A percentile compares a stretch with the other conserved stretches of the same genome.
Evolutionary conservation across 2,113 vertebrate genomes (phyloP).

Genomic region (Percina caprodes): DNA sequence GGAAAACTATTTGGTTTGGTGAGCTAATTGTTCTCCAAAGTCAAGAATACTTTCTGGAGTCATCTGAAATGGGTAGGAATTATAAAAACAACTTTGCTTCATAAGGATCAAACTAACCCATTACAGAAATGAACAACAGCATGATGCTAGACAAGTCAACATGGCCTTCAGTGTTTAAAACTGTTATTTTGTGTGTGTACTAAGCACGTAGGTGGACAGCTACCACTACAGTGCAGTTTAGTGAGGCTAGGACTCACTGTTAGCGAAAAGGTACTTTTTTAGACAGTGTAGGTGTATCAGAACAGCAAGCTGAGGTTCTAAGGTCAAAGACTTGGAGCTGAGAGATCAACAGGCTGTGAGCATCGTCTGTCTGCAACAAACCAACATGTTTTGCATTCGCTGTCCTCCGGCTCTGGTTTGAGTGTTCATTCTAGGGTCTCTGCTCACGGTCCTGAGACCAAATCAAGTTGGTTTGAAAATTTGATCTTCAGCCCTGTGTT

Average conservation of each 20-base stretch:
- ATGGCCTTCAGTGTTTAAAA: slow-evolving; percentile 25
- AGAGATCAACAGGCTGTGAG: slow-evolving; percentile 78
- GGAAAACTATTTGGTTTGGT: neutral
- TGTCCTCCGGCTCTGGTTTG: neutral
- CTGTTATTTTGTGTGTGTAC: neutral
- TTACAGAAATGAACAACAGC: slow-evolving; percentile 5
- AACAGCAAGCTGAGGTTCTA: slow-evolving; percentile 75
- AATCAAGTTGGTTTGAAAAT: slow-evolving; percentile 18
- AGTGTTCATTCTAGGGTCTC: neutral
- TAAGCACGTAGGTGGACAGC: slow-evolving; percentile 39
- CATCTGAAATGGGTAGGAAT: neutral
- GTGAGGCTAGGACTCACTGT: slow-evolving; percentile 43
- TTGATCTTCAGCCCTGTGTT: slow-evolving; percentile 23
- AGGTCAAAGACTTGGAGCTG: slow-evolving; percentile 75
- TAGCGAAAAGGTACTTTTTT: slow-evolving; percentile 55
- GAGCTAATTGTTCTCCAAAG: slow-evolving; percentile 3
- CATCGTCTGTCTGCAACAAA: slow-evolving; percentile 69
- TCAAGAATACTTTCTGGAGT: neutral
- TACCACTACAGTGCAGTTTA: slow-evolving; percentile 56
- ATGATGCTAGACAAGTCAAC: slow-evolving; percentile 30
- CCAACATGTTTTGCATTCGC: slow-evolving; percentile 12
- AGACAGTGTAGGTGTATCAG: slow-evolving; percentile 57
- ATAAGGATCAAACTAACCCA: slow-evolving; percentile 16
- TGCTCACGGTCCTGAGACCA: neutral
- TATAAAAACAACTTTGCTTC: neutral